Conservation (phyloP, 2,888 invertebrate genomes). For the Callinectes sapidus region DNA sequence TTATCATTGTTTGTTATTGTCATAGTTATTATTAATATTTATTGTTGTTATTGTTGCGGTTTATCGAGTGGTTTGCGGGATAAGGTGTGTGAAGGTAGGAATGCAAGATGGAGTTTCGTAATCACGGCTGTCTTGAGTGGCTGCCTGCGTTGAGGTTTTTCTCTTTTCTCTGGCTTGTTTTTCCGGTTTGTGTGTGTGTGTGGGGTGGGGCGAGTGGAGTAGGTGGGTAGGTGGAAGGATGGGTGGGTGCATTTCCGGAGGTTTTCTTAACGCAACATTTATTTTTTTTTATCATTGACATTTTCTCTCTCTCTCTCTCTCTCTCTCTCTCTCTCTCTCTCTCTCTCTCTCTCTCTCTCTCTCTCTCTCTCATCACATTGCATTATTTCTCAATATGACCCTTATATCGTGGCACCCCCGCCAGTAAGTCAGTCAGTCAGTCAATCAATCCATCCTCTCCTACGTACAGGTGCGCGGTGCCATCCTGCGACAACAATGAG, state of each 20-base stretch:
- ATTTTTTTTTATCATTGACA: background rate
- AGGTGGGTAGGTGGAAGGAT: no score
- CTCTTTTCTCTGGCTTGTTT: background rate
- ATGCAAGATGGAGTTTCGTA: background rate
- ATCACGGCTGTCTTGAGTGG: background rate
- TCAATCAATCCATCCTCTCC: background rate
- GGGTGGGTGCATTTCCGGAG: background rate
- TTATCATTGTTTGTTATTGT: background rate
- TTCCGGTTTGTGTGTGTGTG: background rate
- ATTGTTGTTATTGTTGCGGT: background rate
- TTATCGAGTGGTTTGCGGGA: background rate
- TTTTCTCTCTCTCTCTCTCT: constrained; percentile 36
- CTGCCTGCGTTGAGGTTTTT: background rate
- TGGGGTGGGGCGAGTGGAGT: no score
- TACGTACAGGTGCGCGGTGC: constrained; percentile 45
- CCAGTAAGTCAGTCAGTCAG: no score
- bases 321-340: constrained; percentile 38
- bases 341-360: background rate
- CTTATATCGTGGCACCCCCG: no score
- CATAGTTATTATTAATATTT: background rate
- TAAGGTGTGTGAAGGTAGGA: background rate
- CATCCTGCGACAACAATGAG: constrained; percentile 42
- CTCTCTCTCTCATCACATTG: no score
- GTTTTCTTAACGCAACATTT: background rate
- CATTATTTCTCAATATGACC: no score